Conservation (phyloP, 2,113 vertebrate genomes). For the Marmota monax region DNA sequence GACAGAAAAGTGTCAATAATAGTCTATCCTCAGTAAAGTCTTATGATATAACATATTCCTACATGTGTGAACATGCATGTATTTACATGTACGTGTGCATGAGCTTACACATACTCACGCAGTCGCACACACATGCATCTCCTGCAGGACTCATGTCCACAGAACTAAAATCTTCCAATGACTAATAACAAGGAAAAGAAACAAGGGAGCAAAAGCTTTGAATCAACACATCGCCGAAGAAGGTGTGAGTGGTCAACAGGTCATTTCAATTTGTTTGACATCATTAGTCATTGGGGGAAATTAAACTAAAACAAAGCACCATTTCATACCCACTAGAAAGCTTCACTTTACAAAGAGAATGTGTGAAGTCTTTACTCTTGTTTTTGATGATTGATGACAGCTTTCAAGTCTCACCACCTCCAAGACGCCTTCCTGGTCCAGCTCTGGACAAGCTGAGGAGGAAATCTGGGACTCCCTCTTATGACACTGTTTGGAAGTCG, state of each 20-base stretch:
- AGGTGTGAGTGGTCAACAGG: too few species aligned
- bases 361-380: too few species aligned
- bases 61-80: neutral
- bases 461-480: neutral
- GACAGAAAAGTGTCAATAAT: neutral
- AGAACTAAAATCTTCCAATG: neutral
- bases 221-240: neutral
- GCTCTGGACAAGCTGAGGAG: neutral
- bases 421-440: neutral
- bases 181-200: neutral
- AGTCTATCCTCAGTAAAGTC: neutral
- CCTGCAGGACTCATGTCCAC: neutral
- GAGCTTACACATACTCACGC: neutral
- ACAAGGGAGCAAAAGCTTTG: neutral
- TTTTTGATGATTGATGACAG: neutral
- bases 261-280: too few species aligned
- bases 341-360: neutral
- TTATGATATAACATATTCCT: neutral
- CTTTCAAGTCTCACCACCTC: neutral
- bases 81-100: neutral
- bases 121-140: neutral
- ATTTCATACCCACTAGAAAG: neutral
- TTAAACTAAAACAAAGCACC: too few species aligned
- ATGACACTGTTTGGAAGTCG: neutral
- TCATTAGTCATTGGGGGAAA: too few species aligned